Evolutionary conservation across 2,888 invertebrate genomes (phyloP).

Genomic region (Tetranychus piercei): DNA sequence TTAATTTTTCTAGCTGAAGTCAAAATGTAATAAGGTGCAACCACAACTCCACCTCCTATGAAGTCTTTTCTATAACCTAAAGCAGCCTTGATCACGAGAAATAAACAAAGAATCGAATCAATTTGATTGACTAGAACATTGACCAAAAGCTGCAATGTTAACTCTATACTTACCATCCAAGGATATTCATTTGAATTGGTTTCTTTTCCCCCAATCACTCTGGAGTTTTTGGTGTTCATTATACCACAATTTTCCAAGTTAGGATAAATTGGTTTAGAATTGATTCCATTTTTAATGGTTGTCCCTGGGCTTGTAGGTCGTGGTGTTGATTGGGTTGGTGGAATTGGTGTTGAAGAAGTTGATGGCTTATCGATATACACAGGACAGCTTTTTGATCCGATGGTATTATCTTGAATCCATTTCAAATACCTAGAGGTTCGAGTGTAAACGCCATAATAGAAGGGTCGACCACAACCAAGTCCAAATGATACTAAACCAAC

Average conservation of each 20-base stretch:
- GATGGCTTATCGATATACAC: neutral
- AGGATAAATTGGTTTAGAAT: slow-evolving; percentile 12
- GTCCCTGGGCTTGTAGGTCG: neutral
- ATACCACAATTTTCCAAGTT: slow-evolving; percentile 14
- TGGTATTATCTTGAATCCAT: slow-evolving; percentile 14
- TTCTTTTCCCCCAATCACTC: slow-evolving; percentile 16
- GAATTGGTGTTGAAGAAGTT: neutral
- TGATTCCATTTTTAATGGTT: neutral
- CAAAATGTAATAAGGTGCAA: slow-evolving; percentile 10
- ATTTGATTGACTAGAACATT: too few relatives aligned
- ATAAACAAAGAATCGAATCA: neutral
- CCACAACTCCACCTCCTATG: slow-evolving; percentile 14
- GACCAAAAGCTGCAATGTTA: neutral
- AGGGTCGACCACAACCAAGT: slow-evolving; percentile 11
- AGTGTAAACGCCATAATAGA: slow-evolving; percentile 16
- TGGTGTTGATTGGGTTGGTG: neutral
- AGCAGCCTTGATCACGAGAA: neutral
- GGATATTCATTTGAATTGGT: slow-evolving; percentile 14
- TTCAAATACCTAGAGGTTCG: slow-evolving; percentile 8
- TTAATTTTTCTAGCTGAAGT: slow-evolving; percentile 15
- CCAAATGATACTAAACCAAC: slow-evolving; percentile 7
- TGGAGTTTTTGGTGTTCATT: neutral
- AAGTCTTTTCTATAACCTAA: slow-evolving; percentile 12
- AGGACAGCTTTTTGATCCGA: slow-evolving; percentile 8
- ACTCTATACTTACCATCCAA: slow-evolving; percentile 11